Evolutionary conservation across 2,113 vertebrate genomes (phyloP), one percentile per base, ranked within the genome.

Genomic region (Amblyornis subalaris): DNA sequence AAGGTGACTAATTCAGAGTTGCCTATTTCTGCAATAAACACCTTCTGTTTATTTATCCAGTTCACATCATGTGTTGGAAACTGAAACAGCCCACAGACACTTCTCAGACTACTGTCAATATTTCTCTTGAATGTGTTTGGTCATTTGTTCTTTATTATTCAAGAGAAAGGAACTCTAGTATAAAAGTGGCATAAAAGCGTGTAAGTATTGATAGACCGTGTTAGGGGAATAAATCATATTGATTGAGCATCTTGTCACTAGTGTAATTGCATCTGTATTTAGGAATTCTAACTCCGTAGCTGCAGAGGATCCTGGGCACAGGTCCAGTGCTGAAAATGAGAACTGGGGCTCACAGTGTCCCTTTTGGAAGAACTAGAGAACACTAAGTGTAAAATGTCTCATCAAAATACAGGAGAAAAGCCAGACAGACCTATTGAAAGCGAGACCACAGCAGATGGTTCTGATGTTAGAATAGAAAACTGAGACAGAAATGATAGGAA

Each of bases 311-410:
- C 69, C 92, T 90, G 85, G 96, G 94, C 88, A 90, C 67, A 64
- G 29, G 17, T 83, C 88, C 86, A 93, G 82, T 4, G 4, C 75
- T 94, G 75, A 85, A 95, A 92, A 96, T 93, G 90, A 92, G 88
- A 93, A 85, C 35, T 62, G 60, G 38, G 64, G 40, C 47, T 92
- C 73, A 67, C 69, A 81, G 47, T 64, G 65, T 93, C 69, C 75
- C 60, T 93, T 61, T 19, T 82, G 47, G 55, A 88, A 85, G 35
- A 78, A 14, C 64, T 58, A 74, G 38, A 88, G 67, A 91, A 92
- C 72, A 80, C 31, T 18, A 83, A 88, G 60, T 67, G 55, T 85
- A 74, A 95, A 95, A 74, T 36, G n/a, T 88, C 55, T 96, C 38
- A 85, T 93, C 77, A 94, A 83, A 88, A 76, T 5, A 82, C 35